Percentiles rank a stretch among this genome's conserved stretches.
phyloP scores from a whole-genome alignment of 2,888 invertebrate genomes.

The Gymnoscelis rufifasciata region DNA sequence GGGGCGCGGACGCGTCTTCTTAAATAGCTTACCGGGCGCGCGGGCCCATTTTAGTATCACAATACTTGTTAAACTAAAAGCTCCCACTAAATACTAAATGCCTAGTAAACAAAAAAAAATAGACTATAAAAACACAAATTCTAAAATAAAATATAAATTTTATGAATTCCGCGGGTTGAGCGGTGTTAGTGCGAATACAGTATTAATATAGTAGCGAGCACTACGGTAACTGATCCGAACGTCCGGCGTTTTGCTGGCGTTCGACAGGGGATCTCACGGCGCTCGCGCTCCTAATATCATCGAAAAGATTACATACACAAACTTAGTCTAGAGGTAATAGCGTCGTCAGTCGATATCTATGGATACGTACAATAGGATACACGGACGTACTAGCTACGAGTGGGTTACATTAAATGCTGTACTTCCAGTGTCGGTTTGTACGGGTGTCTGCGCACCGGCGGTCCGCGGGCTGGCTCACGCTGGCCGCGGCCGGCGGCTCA shows the following conservation, averaged over 20 bases:
- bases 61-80: constrained; percentile 69
- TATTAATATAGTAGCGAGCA: constrained; percentile 11
- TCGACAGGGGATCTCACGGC: constrained; percentile 15
- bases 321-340: constrained; percentile 16
- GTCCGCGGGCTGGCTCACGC: constrained; percentile 8
- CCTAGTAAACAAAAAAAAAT: constrained; percentile 49
- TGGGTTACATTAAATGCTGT: constrained; percentile 32
- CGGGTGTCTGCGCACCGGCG: no score
- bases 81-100: constrained; percentile 58
- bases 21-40: constrained; percentile 64
- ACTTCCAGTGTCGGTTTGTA: constrained; percentile 33
- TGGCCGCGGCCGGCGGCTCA: constrained; percentile 4
- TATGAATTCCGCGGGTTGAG: constrained; percentile 31
- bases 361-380: constrained; percentile 21
- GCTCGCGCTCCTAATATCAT: constrained; percentile 15
- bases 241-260: neutral
- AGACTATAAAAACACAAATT: constrained; percentile 58
- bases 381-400: constrained; percentile 10
- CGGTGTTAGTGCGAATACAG: constrained; percentile 14
- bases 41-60: constrained; percentile 72
- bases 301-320: constrained; percentile 18
- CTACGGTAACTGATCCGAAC: constrained; percentile 13
- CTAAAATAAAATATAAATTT: constrained; percentile 51
- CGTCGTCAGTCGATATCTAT: constrained; percentile 19
- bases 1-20: constrained; percentile 26